Conservation (phyloP, 2,888 invertebrate genomes). For the Tolmerus cingulatus region DNA sequence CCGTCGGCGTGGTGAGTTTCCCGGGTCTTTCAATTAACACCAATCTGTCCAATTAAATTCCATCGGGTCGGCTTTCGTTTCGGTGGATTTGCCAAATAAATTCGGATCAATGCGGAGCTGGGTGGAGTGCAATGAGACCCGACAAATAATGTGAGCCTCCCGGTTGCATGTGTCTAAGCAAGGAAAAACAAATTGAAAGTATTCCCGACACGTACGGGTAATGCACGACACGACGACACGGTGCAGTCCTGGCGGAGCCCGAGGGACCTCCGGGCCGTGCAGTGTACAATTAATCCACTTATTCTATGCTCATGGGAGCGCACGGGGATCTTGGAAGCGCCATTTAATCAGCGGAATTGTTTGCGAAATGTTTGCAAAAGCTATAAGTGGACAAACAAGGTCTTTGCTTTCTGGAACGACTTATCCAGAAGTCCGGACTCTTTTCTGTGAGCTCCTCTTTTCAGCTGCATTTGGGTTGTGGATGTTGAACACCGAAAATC, state of each 20-base stretch:
- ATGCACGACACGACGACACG: neutral
- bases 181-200: neutral
- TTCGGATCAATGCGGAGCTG: neutral
- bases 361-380: neutral
- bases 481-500: neutral
- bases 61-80: neutral
- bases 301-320: neutral
- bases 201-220: neutral
- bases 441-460: neutral
- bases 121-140: neutral
- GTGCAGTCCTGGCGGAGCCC: neutral
- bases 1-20: neutral
- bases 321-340: neutral
- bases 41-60: neutral
- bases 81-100: neutral
- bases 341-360: neutral
- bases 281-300: neutral
- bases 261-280: neutral
- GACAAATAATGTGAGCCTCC: neutral
- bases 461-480: neutral
- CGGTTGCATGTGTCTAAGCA: neutral
- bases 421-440: neutral
- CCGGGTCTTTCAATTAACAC: neutral
- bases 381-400: neutral
- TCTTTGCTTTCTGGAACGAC: neutral